Base-by-base conservation (phyloP, 2,113 vertebrate genomes). In the Scatophagus argus region DNA sequence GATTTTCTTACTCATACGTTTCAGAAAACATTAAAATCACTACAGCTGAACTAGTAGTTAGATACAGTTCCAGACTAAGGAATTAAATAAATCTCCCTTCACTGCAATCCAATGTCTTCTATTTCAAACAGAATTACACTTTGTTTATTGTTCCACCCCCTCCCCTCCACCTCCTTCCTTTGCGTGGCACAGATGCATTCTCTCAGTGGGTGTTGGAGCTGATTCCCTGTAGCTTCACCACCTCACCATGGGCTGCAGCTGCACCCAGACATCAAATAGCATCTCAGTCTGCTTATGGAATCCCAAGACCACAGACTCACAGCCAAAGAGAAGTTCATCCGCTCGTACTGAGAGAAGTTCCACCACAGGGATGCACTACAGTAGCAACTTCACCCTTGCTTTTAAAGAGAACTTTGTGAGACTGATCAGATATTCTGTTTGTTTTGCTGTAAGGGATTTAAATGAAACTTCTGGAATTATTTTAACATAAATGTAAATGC, bases 221-320 rank as follows among this genome's bases (percentile, higher is more conserved):
- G 34, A 77, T 63, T 81, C 84, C 72, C 80, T 77, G 27, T 59
- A 72, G 74, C 70, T 62, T 52, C 27, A 51, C 13, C 49, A 19
- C 14, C 51, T 70, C 82, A 58, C 77, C 44, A 34, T 14, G 51
- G 74, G 81, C 58, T 77, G 77, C 81, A 80, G 83, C 71, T 76
- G 62, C 68, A 71, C 38, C 6, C 3, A 81, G 65, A 87, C 74
- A 76, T 89, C 75, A 81, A 86, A 87, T 86, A 81, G 52, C 60
- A 58, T 74, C 62, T 71, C 55, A 60, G 51, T 78, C 62, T 74
- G 17, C 60, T 78, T 49, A 69, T 69, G 56, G 81, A 69, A 84
- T 85, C 76, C 73, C 36, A 71, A 60, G 41, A 81, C 55, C 69
- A 54, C 49, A 55, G 36, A 77, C 72, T 66, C 13, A 8, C 69